These are phyloP conservation scores for Eptesicus fuscus DNA, from an alignment of 2,113 vertebrate genomes.

Conservation along the genomic window DNA sequence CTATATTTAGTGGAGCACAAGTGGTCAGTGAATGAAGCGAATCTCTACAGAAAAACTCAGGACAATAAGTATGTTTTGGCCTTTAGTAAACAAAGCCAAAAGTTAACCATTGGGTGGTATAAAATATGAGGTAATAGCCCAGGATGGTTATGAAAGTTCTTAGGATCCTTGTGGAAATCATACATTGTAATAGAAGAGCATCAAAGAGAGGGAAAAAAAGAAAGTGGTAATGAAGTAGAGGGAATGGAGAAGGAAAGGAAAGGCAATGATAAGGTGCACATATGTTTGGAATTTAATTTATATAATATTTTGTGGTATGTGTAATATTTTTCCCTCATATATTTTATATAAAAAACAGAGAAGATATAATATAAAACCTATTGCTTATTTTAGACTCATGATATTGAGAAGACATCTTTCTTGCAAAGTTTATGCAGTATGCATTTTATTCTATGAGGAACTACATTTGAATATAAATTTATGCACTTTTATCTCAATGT, in stretches of 20 bases:
- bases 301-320: neutral
- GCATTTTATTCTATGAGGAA: slow-evolving; percentile 40
- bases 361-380: neutral
- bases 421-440: slow-evolving; percentile 38
- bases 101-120: fast-evolving
- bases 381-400: neutral
- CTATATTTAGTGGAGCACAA: neutral
- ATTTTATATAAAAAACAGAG: slow-evolving; percentile 26
- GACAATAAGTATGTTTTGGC: neutral
- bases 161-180: neutral
- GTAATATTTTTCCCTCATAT: neutral
- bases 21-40: neutral
- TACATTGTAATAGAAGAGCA: neutral
- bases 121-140: neutral
- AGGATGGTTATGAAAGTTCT: neutral
- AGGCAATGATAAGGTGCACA: neutral
- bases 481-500: slow-evolving; percentile 54
- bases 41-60: neutral
- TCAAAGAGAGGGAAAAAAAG: neutral
- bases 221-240: neutral
- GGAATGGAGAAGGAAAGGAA: neutral
- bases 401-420: neutral
- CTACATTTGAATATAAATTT: slow-evolving; percentile 55
- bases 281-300: neutral
- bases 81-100: neutral